Conservation (phyloP, 2,113 vertebrate species). For the Cinclus mexicanus region DNA sequence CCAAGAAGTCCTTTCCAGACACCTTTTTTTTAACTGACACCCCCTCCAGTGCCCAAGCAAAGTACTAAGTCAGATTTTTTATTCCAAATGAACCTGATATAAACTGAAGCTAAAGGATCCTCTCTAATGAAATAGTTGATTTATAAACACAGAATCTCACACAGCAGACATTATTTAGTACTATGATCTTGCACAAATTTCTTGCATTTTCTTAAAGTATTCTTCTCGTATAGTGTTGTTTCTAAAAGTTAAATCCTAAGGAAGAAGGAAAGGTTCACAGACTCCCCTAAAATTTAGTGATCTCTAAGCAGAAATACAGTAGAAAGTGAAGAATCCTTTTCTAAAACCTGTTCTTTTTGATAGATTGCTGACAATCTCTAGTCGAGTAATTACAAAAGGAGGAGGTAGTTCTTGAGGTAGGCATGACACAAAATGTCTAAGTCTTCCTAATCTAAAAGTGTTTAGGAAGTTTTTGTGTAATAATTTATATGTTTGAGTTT, state of each 20-base stretch:
- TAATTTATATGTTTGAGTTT: not conserved
- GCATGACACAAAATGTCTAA: not conserved
- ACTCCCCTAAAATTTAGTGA: not conserved
- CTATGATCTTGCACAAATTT: not conserved
- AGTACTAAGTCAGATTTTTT: not conserved
- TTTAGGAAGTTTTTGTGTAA: not conserved
- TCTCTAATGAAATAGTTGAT: not conserved
- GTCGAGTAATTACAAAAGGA: not conserved
- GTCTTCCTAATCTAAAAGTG: not conserved
- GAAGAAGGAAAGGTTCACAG: not conserved
- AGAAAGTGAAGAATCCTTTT: not conserved
- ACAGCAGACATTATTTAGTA: not conserved
- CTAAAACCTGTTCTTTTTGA: not conserved
- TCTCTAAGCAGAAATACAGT: not conserved
- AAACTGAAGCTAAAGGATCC: not conserved
- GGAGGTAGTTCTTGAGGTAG: not conserved
- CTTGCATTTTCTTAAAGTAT: not conserved
- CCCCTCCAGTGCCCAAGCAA: not conserved
- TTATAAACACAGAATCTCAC: not conserved
- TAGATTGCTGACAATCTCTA: not conserved
- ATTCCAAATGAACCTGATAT: not conserved
- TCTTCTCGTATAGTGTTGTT: not conserved
- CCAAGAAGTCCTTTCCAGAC: not conserved
- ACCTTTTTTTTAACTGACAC: not conserved
- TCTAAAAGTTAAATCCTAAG: not conserved